phyloP scores from a whole-genome alignment of 1,140 invertebrate genomes.

The Drosophila elegans region DNA sequence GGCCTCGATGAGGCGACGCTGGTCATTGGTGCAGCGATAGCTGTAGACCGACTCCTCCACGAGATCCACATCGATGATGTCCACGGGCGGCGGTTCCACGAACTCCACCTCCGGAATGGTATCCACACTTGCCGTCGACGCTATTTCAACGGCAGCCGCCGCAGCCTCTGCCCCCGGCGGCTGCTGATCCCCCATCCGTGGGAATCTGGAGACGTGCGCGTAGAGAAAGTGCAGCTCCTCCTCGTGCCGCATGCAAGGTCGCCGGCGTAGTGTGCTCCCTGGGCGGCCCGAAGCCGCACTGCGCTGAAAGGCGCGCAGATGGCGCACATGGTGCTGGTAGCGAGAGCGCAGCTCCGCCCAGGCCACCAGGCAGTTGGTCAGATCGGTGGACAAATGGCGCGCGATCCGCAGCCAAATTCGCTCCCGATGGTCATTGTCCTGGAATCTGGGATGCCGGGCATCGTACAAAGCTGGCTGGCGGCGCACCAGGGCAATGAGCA shows the following conservation, averaged over 20 bases:
- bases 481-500: conserved; percentile 36
- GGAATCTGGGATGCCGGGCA: conserved; percentile 22
- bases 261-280: neutral
- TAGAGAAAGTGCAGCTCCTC: conserved; percentile 68
- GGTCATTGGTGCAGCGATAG: neutral
- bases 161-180: neutral
- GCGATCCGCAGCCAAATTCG: conserved; percentile 52
- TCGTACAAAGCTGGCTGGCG: conserved; percentile 38
- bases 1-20: conserved; percentile 40
- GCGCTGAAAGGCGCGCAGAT: conserved; percentile 35
- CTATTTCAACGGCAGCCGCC: neutral
- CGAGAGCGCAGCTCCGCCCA: conserved; percentile 62
- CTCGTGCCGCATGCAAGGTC: conserved; percentile 60
- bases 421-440: conserved; percentile 32
- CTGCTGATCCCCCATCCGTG: neutral
- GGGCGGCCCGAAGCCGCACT: neutral
- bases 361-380: conserved; percentile 34
- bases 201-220: conserved; percentile 45
- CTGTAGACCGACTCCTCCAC: conserved; percentile 4
- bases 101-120: conserved; percentile 21
- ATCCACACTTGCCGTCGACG: neutral
- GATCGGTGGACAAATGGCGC: neutral
- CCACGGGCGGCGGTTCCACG: conserved; percentile 3
- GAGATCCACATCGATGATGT: conserved; percentile 56
- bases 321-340: conserved; percentile 62